Base-by-base conservation (phyloP, 2,797 vertebrate species). In the Garrulus glandarius region DNA sequence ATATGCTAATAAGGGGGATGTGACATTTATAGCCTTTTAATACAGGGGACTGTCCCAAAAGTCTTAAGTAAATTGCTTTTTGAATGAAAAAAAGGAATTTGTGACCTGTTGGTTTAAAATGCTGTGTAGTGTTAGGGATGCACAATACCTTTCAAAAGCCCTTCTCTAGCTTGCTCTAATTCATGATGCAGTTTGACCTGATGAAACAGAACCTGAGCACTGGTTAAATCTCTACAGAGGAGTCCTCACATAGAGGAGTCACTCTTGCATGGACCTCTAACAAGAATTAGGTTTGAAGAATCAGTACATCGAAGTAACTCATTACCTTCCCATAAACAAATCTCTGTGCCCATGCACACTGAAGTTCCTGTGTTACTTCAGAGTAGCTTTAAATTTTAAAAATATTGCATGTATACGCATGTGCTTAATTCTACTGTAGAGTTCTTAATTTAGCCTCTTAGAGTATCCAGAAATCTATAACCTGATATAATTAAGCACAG, bases 341-440 rank as follows among this genome's bases (percentile, higher is more conserved):
- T 36, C 34, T 67, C 52, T 74, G 49, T 91, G 80, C 82, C 69
- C 37, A 12, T n/a, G 76, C 88, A 75, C 83, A 71, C 64, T 88
- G 65, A 81, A 85, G 75, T 86, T 85, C 64, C 68, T 64, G 0
- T 19, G n/a, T 81, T 80, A 68, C 60, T 93, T 92, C 89, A 75
- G 27, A 69, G 53, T 85, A 80, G 64, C 76, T 89, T 95, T 91
- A 87, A 74, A 83, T 74, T 92, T 79, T 36, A 52, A 92, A 89
- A 92, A 55, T 93, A 72, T 11, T 92, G 95, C 95, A 97, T 97
- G 95, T 92, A 63, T 77, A 74, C 14, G 72, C 87, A 96, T 94
- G 94, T 92, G 68, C 76, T 94, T 94, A 94, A 89, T 81, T 97
- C 92, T 95, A 83, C 87, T 67, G 72, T 94, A 92, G 93, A 96